phyloP scores from a whole-genome alignment of 2,888 invertebrate species.

The Trichopoda pennipes region DNA sequence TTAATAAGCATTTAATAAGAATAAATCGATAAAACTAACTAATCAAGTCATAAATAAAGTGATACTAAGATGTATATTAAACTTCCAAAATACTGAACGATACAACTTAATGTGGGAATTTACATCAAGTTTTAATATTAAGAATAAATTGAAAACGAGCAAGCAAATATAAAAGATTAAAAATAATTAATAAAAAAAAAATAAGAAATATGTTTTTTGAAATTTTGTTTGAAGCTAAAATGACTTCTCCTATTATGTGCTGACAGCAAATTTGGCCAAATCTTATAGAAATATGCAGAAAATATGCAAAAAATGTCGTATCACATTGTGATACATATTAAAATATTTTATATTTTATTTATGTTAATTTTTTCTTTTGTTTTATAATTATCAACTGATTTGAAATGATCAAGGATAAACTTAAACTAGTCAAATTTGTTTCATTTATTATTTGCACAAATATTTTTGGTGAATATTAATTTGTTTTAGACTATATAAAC shows the following conservation, averaged over 20 bases:
- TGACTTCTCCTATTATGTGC: too few relatives aligned
- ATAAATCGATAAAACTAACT: too few relatives aligned
- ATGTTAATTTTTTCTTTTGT: slow-evolving; percentile 33
- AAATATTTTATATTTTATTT: slow-evolving; percentile 25
- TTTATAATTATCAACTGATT: too few relatives aligned
- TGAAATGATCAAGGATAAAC: slow-evolving; percentile 50
- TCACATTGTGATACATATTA: slow-evolving; percentile 2
- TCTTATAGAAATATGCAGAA: background rate
- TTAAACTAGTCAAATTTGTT: background rate
- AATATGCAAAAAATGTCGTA: background rate
- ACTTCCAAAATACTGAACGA: background rate
- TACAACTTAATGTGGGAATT: background rate
- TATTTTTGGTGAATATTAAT: background rate
- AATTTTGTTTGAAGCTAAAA: too few relatives aligned
- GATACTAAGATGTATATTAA: too few relatives aligned
- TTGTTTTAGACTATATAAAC: slow-evolving; percentile 45
- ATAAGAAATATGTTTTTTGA: background rate
- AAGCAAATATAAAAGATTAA: background rate
- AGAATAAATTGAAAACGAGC: too few relatives aligned
- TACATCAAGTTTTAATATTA: too few relatives aligned
- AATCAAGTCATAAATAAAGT: too few relatives aligned
- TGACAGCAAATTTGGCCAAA: too few relatives aligned
- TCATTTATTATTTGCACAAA: slow-evolving; percentile 15
- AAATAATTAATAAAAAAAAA: background rate
- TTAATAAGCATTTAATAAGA: too few relatives aligned